Conservation (phyloP, 2,113 vertebrate species). For the Salvelinus namaycush region DNA sequence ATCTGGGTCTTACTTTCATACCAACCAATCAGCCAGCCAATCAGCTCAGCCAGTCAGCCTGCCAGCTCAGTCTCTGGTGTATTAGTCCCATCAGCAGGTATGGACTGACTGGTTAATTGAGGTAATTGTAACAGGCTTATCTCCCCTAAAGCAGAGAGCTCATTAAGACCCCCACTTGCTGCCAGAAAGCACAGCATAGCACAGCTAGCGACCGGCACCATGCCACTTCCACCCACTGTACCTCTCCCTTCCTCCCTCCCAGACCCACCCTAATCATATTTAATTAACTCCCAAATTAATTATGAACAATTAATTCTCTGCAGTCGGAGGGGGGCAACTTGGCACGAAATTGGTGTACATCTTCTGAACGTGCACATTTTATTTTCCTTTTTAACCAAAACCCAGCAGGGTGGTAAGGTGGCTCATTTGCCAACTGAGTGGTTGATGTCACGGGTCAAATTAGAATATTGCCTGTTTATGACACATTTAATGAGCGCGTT, state of each 20-base stretch:
- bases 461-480: neutral
- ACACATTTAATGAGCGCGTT: too few relatives aligned
- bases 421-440: neutral
- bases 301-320: constrained; percentile 20
- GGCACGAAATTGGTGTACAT: neutral
- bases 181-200: neutral
- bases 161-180: constrained; percentile 19
- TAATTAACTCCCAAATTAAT: constrained; percentile 44
- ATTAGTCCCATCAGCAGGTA: neutral
- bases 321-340: neutral
- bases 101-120: constrained; percentile 24
- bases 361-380: neutral
- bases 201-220: constrained; percentile 5
- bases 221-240: constrained; percentile 8
- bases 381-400: constrained; percentile 7
- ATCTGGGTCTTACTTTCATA: too few relatives aligned
- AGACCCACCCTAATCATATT: constrained; percentile 16
- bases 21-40: too few relatives aligned
- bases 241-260: neutral
- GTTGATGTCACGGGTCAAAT: neutral
- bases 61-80: neutral
- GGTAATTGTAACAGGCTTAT: constrained; percentile 40
- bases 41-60: neutral
- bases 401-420: neutral
- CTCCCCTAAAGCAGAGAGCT: constrained; percentile 33